Conservation (phyloP, 2,888 invertebrate species). For the Folsomia candida region DNA sequence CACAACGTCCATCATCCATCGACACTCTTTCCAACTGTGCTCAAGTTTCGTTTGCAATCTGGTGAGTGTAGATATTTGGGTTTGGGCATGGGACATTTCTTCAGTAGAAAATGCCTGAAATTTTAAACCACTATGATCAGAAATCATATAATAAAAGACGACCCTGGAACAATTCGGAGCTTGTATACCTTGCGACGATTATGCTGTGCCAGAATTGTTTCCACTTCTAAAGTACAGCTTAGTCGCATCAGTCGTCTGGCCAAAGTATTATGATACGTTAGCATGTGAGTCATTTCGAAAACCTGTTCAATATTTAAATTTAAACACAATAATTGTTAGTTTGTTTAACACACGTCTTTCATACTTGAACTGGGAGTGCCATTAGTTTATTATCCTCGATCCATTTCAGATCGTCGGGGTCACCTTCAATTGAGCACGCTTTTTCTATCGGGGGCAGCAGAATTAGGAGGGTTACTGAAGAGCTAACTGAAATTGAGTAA, state of each 20-base stretch:
- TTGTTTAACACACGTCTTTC: background rate
- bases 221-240: constrained; percentile 89
- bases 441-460: constrained; percentile 88
- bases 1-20: constrained; percentile 96
- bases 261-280: constrained; percentile 87
- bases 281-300: constrained; percentile 87
- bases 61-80: constrained; percentile 75
- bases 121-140: constrained; percentile 2
- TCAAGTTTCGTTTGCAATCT: constrained; percentile 83
- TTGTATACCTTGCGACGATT: constrained; percentile 72
- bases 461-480: constrained; percentile 86
- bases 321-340: background rate
- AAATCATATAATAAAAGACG: constrained; percentile 15
- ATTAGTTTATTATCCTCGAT: constrained; percentile 80
- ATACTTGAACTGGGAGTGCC: constrained; percentile 81
- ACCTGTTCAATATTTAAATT: constrained; percentile 53
- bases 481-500: no score
- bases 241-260: constrained; percentile 87
- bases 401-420: constrained; percentile 70
- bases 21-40: constrained; percentile 84
- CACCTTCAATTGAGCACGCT: constrained; percentile 81
- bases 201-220: constrained; percentile 86
- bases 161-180: background rate
- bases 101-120: constrained; percentile 79
- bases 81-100: constrained; percentile 82